A percentile compares a stretch with the other conserved stretches of the same genome.
phyloP scores from a whole-genome alignment of 2,113 vertebrate species.

The Cheirogaleus medius region DNA sequence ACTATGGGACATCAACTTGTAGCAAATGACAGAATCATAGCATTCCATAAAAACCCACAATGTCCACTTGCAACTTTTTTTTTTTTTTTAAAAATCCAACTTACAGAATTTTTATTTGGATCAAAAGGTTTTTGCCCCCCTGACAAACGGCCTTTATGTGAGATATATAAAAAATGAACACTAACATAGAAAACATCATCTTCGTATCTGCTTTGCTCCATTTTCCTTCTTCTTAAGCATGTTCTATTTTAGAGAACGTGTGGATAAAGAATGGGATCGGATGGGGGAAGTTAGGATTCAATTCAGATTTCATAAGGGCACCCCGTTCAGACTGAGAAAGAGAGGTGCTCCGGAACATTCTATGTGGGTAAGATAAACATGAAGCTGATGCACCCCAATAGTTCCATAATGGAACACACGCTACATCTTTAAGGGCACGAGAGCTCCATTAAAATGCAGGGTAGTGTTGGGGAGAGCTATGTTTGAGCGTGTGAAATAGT shows the following conservation, averaged over 20 bases:
- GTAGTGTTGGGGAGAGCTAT: neutral
- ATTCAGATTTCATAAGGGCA: neutral
- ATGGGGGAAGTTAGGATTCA: neutral
- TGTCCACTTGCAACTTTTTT: neutral
- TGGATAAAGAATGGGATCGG: neutral
- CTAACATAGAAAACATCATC: neutral
- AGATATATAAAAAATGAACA: neutral
- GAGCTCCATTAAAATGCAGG: neutral
- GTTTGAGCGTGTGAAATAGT: neutral
- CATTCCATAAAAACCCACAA: neutral
- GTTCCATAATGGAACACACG: neutral
- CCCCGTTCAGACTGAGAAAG: neutral
- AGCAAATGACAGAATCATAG: neutral
- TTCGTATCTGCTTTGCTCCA: neutral
- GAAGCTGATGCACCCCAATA: neutral
- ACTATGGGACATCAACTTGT: neutral
- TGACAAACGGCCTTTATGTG: neutral
- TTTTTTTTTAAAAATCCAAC: neutral
- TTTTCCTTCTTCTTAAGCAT: neutral
- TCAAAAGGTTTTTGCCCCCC: neutral
- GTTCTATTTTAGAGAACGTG: neutral
- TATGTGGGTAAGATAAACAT: neutral
- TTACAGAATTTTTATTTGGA: constrained; percentile 6
- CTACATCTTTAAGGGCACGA: neutral
- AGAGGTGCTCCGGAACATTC: neutral